Conservation (phyloP, 2,888 invertebrate species). For the Aspidapion aeneum region DNA sequence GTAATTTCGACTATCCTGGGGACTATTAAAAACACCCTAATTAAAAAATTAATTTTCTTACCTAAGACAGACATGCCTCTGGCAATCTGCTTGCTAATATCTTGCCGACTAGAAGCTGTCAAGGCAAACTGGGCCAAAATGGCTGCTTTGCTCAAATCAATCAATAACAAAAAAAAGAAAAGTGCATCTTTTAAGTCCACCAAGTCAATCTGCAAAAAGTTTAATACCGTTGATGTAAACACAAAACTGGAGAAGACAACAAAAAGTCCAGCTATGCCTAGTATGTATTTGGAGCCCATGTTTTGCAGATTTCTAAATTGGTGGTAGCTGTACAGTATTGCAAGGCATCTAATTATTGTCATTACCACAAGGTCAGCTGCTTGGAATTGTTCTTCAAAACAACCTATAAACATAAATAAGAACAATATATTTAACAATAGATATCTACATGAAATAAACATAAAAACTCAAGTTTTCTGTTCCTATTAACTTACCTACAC, state of each 20-base stretch:
- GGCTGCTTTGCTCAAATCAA: constrained; percentile 88
- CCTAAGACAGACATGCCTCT: constrained; percentile 74
- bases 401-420: too few relatives aligned
- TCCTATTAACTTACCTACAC: too few relatives aligned
- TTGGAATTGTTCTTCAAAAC: constrained; percentile 60
- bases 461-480: too few relatives aligned
- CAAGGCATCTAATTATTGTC: constrained; percentile 86
- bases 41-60: too few relatives aligned
- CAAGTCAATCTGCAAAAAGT: constrained; percentile 79
- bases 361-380: constrained; percentile 85
- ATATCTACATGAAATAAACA: too few relatives aligned
- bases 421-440: too few relatives aligned
- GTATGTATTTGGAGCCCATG: constrained; percentile 81
- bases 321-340: constrained; percentile 87
- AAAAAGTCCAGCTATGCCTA: constrained; percentile 84
- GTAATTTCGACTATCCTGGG: too few relatives aligned
- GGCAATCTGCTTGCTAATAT: constrained; percentile 83
- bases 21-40: too few relatives aligned
- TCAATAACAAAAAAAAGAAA: constrained; percentile 85
- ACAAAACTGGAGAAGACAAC: constrained; percentile 90
- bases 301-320: constrained; percentile 85
- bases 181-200: constrained; percentile 89
- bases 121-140: constrained; percentile 79
- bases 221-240: constrained; percentile 87
- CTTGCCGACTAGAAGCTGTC: constrained; percentile 74